Evolutionary conservation across 1,140 invertebrate species (phyloP).

Genomic region (Tyrophagus putrescentiae): DNA sequence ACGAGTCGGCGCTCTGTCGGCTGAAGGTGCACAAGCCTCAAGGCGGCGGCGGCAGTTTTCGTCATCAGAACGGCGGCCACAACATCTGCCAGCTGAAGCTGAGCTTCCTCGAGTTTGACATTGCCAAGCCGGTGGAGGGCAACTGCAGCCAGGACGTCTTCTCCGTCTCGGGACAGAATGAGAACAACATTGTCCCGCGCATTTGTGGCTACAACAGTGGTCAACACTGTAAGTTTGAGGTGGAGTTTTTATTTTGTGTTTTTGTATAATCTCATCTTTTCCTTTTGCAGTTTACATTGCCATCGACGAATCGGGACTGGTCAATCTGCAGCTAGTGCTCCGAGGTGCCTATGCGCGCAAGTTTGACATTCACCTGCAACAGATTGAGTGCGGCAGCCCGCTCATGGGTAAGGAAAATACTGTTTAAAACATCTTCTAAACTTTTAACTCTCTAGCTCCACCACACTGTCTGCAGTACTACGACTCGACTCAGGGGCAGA

Average conservation of each 20-base stretch:
- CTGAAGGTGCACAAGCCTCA: constrained; percentile 23
- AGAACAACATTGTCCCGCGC: constrained; percentile 50
- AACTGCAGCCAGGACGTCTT: constrained; percentile 53
- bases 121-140: constrained; percentile 46
- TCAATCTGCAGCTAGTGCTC: constrained; percentile 35
- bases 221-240: constrained; percentile 54
- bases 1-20: constrained; percentile 24
- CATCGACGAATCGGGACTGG: constrained; percentile 27
- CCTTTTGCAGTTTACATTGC: constrained; percentile 26
- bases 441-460: constrained; percentile 47
- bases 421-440: too few relatives aligned
- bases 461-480: constrained; percentile 65
- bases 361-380: constrained; percentile 58
- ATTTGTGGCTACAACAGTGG: constrained; percentile 66
- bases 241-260: background rate
- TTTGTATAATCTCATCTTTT: constrained; percentile 20
- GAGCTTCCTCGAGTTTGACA: constrained; percentile 51
- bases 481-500: constrained; percentile 44
- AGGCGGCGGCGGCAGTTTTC: background rate
- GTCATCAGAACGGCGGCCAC: background rate
- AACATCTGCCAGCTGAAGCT: constrained; percentile 58
- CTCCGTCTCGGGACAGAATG: constrained; percentile 47
- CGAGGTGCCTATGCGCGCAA: constrained; percentile 49
- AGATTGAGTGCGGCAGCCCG: constrained; percentile 55
- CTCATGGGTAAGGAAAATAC: too few relatives aligned